Conservation (phyloP, 2,888 invertebrate genomes). For the Ischnura elegans region DNA sequence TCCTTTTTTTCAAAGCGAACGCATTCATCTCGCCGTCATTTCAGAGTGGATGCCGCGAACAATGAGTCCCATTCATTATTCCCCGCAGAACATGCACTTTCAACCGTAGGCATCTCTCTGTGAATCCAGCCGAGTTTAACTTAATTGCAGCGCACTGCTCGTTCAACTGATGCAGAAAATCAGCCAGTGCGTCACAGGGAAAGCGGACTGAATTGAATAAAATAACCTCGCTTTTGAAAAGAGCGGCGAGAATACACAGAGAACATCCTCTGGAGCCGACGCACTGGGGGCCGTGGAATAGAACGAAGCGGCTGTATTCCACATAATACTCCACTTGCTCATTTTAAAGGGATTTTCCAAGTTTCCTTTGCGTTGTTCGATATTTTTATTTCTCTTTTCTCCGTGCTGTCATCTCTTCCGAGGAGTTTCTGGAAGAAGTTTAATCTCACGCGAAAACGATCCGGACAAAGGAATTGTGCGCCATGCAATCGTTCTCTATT, state of each 20-base stretch:
- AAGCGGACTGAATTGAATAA: not conserved
- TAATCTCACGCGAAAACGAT: not conserved
- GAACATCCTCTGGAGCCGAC: not conserved
- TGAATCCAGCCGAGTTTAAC: not conserved
- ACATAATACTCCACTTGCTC: not conserved
- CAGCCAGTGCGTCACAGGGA: not conserved
- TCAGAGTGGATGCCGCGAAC: not conserved
- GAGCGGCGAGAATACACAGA: not conserved
- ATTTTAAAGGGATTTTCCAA: not conserved
- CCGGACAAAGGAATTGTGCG: not conserved
- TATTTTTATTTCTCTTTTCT: too few relatives aligned
- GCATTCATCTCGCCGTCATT: not conserved
- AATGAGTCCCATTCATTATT: not conserved
- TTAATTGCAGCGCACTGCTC: not conserved
- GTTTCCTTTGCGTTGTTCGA: not conserved
- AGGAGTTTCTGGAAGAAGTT: slow-evolving; percentile 6
- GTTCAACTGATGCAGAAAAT: not conserved
- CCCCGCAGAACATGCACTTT: not conserved
- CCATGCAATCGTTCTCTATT: not conserved
- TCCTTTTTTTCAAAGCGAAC: not conserved
- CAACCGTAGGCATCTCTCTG: not conserved
- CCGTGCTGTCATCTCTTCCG: not conserved
- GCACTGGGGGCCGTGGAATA: not conserved
- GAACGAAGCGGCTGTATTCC: not conserved
- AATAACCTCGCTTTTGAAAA: not conserved